A percentile compares a stretch with the other conserved stretches of the same genome.
Evolutionary conservation across 2,113 vertebrate genomes (phyloP).

Genomic region (Pitta sordida): DNA sequence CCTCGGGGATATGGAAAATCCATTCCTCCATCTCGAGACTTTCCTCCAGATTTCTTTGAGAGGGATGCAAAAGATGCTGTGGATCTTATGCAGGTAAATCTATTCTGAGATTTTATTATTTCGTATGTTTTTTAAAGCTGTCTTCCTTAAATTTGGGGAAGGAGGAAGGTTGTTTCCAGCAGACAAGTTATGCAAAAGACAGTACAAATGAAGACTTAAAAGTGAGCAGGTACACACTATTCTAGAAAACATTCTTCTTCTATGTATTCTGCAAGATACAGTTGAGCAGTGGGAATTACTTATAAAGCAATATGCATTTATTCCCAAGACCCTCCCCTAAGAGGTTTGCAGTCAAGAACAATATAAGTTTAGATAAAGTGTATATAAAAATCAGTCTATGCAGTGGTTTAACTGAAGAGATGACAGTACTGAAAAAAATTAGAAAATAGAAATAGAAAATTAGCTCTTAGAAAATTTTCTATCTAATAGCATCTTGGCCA

Average conservation of each 20-base stretch:
- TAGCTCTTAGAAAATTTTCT: background rate
- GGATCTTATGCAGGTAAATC: constrained; percentile 86
- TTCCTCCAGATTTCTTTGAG: constrained; percentile 87
- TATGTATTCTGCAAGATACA: background rate
- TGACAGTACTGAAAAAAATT: background rate
- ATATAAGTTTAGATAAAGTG: background rate
- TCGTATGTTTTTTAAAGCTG: background rate
- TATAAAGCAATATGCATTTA: background rate
- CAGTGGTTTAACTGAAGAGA: background rate
- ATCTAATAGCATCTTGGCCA: background rate
- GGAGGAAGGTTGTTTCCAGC: background rate
- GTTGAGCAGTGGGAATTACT: background rate
- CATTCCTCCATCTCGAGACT: constrained; percentile 86
- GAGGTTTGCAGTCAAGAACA: background rate
- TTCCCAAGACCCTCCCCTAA: background rate
- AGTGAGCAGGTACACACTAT: background rate
- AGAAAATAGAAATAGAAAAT: no score
- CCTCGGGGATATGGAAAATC: constrained; percentile 89
- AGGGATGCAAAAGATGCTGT: constrained; percentile 89
- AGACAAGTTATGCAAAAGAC: background rate
- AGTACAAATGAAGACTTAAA: background rate
- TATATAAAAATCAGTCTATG: background rate
- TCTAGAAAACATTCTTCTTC: background rate
- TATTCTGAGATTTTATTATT: background rate
- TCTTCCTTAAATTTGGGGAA: background rate